phyloP scores from a whole-genome alignment of 35 echinoderm and acorn worm genomes.

The Lytechinus variegatus region DNA sequence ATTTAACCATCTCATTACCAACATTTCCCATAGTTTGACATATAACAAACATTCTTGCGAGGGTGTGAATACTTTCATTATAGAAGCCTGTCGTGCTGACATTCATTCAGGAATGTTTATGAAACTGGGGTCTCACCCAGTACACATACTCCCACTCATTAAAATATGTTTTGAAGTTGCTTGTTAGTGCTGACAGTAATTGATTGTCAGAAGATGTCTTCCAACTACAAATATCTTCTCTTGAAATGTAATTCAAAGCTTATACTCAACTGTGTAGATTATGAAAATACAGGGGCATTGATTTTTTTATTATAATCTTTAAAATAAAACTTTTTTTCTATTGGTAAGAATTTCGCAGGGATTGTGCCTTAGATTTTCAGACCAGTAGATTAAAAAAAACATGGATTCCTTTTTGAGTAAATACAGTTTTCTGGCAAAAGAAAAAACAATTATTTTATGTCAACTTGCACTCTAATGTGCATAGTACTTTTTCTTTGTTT shows the following conservation, averaged over 20 bases:
- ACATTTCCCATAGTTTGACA: neutral
- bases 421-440: too few relatives aligned
- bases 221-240: neutral
- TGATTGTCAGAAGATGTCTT: neutral
- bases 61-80: neutral
- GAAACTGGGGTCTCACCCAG: neutral
- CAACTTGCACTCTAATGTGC: too few relatives aligned
- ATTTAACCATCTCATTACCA: too few relatives aligned
- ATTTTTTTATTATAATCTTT: neutral
- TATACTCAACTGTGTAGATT: neutral
- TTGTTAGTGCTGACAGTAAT: neutral
- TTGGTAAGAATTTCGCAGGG: too few relatives aligned
- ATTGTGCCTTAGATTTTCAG: too few relatives aligned
- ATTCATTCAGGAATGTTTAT: neutral
- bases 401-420: too few relatives aligned
- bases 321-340: too few relatives aligned
- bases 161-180: neutral
- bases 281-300: neutral
- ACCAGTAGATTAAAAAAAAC: too few relatives aligned
- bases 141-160: neutral
- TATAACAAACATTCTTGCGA: neutral
- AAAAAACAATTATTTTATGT: too few relatives aligned
- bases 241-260: neutral
- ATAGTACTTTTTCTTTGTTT: too few relatives aligned
- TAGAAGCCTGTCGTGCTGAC: neutral